Evolutionary conservation across 92 coral and sea anemone species (phyloP), one percentile per base, ranked within the genome.

Genomic region (Nematostella vectensis): DNA sequence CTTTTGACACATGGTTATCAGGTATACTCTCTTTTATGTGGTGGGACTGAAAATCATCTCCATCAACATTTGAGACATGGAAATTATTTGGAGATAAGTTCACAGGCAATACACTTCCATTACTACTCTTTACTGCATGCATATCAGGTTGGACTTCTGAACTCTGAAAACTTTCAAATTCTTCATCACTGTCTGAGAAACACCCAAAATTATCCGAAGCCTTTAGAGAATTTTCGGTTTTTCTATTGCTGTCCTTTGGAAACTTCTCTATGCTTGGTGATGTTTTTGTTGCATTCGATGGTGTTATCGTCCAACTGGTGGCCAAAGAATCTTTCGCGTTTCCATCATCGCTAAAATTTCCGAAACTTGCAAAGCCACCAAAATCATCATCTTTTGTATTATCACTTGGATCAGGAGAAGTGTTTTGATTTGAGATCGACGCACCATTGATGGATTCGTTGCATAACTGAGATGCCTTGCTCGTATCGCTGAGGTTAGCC

Each of bases 91-190:
- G n/a, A n/a, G n/a, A n/a, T n/a, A n/a, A n/a, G n/a, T n/a, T n/a
- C n/a, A n/a, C n/a, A n/a, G n/a, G n/a, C n/a, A n/a, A n/a, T n/a
- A n/a, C n/a, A n/a, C n/a, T n/a, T n/a, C n/a, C n/a, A n/a, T n/a
- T n/a, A n/a, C n/a, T n/a, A n/a, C n/a, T n/a, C n/a, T n/a, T n/a
- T n/a, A n/a, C n/a, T n/a, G n/a, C n/a, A n/a, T n/a, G n/a, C 18
- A 11, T 45, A 9, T 45, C 51, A 6, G 9, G 4, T 22, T 17
- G 12, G 9, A 22, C 4, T 19, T 19, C 51, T 4, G 18, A 45
- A 8, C 11, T 45, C 23, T 45, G 51, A 22, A 72, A 78, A 25
- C 64, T 47, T 17, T 64, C 85, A 76, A 76, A 57, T 19, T 58
- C 71, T 29, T 63, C 55, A 25, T 47, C 61, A 29, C 55, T 61